Evolutionary conservation across 2,888 invertebrate species (phyloP).

Genomic region (Amphipoea lucens): DNA sequence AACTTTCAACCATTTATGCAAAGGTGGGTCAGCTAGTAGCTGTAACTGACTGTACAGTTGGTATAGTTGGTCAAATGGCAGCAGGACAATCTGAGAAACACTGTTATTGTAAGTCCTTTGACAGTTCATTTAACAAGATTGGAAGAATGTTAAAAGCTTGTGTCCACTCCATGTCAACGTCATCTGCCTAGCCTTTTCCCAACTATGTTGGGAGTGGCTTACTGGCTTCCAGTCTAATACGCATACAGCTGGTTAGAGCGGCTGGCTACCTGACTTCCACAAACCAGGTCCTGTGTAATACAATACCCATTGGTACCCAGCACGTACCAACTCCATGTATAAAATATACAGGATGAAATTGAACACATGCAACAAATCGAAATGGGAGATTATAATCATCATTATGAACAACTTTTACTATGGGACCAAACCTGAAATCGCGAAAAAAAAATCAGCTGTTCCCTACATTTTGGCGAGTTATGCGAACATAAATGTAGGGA

Average conservation of each 20-base stretch:
- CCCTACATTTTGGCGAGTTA: no score
- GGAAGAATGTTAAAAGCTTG: neutral
- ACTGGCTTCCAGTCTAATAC: neutral
- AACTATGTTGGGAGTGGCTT: neutral
- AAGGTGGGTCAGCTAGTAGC: no score
- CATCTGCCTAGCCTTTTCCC: neutral
- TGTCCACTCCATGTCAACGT: neutral
- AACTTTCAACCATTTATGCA: no score
- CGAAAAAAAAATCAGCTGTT: no score
- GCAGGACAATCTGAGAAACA: neutral
- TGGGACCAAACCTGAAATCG: no score
- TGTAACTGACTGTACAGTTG: no score
- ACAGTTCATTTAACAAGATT: neutral
- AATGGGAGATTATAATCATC: no score
- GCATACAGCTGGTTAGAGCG: neutral
- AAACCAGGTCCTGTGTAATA: neutral
- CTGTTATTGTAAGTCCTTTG: neutral
- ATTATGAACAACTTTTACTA: no score
- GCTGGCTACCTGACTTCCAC: neutral
- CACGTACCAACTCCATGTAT: neutral
- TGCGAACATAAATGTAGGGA: no score
- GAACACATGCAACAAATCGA: no score
- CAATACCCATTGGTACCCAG: neutral
- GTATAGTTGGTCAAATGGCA: neutral
- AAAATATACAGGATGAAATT: no score